Conservation (phyloP, 1,140 invertebrate species). For the Lepidurus arcticus region DNA sequence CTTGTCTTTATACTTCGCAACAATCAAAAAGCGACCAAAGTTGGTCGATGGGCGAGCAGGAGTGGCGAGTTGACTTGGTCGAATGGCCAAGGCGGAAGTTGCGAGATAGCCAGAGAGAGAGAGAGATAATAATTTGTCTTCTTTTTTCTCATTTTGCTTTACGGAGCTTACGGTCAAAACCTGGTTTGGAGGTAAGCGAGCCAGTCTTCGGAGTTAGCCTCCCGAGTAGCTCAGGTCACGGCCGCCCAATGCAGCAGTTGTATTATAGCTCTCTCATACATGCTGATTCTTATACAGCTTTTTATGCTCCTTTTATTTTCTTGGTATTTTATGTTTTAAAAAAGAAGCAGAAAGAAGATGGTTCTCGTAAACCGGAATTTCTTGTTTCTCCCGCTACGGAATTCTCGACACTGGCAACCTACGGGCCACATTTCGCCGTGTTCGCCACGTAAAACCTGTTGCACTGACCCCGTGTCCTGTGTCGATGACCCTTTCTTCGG, state of each 20-base stretch:
- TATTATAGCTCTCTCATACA: too few species aligned
- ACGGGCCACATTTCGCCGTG: neutral
- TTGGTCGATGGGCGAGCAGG: neutral
- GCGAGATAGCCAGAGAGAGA: neutral
- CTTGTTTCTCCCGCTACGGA: neutral
- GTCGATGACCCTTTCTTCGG: neutral
- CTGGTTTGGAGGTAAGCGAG: neutral
- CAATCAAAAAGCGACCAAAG: conserved; percentile 7
- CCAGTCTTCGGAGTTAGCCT: neutral
- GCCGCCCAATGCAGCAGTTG: too few species aligned
- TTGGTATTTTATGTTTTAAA: neutral
- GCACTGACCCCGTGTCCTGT: neutral
- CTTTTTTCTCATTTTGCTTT: too few species aligned
- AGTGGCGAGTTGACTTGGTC: neutral
- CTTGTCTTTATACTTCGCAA: neutral
- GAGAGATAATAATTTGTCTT: neutral
- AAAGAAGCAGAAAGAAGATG: neutral
- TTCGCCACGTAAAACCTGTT: neutral
- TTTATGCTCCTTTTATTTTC: neutral
- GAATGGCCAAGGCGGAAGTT: neutral
- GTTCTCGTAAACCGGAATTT: neutral
- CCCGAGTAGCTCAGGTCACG: neutral
- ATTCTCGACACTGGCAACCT: conserved; percentile 16
- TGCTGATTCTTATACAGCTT: neutral
- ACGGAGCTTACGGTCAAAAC: neutral